Base-by-base conservation (phyloP, 1,140 invertebrate genomes). In the Pseudachorutes palmiensis region DNA sequence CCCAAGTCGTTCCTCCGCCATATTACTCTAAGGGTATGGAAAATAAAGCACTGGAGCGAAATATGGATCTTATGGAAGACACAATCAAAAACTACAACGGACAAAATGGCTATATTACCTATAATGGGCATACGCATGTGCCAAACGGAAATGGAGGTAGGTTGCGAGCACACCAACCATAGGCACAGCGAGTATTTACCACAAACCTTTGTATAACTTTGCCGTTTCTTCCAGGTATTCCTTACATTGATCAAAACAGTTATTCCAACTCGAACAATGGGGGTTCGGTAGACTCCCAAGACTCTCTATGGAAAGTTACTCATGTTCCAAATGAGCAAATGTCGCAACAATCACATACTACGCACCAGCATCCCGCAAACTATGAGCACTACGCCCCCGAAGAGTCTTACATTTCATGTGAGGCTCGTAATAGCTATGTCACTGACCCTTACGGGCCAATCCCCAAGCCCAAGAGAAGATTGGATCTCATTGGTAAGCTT, bases 261-360 rank as follows among this genome's bases (percentile, higher is more conserved):
- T 93, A 92, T 79, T 90, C 89, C 49, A 93, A 92, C 77, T 92
- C 90, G 62, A 91, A 92, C 79, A 92, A 94, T 79, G 91, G 90
- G 28, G 91, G 92, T 61, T 92, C 90, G 64, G 91, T 94, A 41
- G 92, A 94, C 80, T 93, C 91, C 0, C 92, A 94, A 77, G 92
- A 94, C 77, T 94, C 91, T n/a, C 81, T 94, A 71, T 94, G 91
- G 91, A 91, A 94, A 80, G 88, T 92, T 83, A 92, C 93, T 80
- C 70, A 70, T 33, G 70, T 74, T 66, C 60, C 66, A 19, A 9
- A 49, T 45, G 29, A 12, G 19, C 5, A 12, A 51, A 19, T 5
- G 45, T 36, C 41, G 14, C 24, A 26, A 62, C 24, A 59, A 67
- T 57, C 62, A 70, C 22, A 58, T 48, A 26, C 70, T 51, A 61